phyloP scores from a whole-genome alignment of 2,888 invertebrate species.

The Platypus cylindrus region DNA sequence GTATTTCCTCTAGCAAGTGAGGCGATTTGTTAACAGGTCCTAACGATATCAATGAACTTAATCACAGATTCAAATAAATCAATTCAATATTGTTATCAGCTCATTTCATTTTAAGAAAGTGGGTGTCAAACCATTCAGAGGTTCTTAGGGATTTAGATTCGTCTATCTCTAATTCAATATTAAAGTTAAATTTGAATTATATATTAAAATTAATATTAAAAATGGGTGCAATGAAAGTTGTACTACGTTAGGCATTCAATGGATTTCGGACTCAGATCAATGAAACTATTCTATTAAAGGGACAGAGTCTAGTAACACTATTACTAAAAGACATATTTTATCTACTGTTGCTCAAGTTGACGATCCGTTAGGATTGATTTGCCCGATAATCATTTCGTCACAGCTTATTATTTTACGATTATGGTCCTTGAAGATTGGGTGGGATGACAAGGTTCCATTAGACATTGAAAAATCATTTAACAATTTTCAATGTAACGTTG shows the following conservation, averaged over 20 bases:
- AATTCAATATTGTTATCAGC: constrained; percentile 3
- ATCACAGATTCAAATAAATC: constrained; percentile 1
- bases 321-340: constrained; percentile 11
- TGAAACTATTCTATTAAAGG: constrained; percentile 9
- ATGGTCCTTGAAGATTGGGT: too few species aligned
- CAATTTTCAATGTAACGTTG: too few species aligned
- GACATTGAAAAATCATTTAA: too few species aligned
- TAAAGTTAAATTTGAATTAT: too few species aligned
- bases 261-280: constrained; percentile 8
- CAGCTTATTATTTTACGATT: too few species aligned
- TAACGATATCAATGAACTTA: constrained; percentile 5
- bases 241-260: constrained; percentile 12
- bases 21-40: constrained; percentile 21
- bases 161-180: too few species aligned
- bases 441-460: too few species aligned
- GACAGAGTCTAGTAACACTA: neutral
- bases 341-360: constrained; percentile 10
- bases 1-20: constrained; percentile 10
- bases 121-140: too few species aligned
- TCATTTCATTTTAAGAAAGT: constrained; percentile 11
- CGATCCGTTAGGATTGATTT: constrained; percentile 10
- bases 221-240: constrained; percentile 5
- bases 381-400: too few species aligned
- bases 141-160: too few species aligned
- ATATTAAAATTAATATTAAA: too few species aligned